Evolutionary conservation across 2,797 vertebrate species (phyloP).

Genomic region (Coregonus sp.): DNA sequence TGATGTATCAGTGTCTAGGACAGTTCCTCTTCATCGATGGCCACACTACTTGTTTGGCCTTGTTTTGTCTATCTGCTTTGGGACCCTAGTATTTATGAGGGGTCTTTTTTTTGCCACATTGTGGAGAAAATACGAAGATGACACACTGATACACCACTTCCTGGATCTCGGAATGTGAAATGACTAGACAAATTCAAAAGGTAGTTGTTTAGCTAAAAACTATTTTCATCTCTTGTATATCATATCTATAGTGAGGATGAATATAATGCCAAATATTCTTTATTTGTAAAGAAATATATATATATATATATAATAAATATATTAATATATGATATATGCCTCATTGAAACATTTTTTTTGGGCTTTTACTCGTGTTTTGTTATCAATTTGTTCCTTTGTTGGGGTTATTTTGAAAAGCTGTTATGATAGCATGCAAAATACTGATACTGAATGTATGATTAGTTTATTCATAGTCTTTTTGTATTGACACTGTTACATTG

Average conservation of each 20-base stretch:
- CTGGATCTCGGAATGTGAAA: constrained; percentile 77
- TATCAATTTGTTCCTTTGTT: constrained; percentile 66
- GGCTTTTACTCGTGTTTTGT: constrained; percentile 77
- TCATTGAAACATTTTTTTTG: constrained; percentile 86
- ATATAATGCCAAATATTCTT: constrained; percentile 93
- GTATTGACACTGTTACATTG: constrained; percentile 45
- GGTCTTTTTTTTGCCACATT: constrained; percentile 45
- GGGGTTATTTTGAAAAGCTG: constrained; percentile 71
- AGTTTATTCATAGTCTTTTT: constrained; percentile 72
- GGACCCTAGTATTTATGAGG: constrained; percentile 30
- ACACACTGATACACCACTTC: constrained; percentile 63
- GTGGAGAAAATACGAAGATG: constrained; percentile 40
- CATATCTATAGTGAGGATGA: constrained; percentile 86
- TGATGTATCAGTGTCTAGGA: constrained; percentile 23
- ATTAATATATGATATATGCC: constrained; percentile 84
- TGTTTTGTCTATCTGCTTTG: constrained; percentile 50
- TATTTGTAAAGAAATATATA: constrained; percentile 85
- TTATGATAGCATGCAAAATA: constrained; percentile 85
- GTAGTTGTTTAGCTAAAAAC: constrained; percentile 81
- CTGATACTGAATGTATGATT: constrained; percentile 84
- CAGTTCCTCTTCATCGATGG: constrained; percentile 43
- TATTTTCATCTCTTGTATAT: constrained; percentile 85
- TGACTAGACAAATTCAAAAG: constrained; percentile 69
- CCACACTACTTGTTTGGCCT: constrained; percentile 44
- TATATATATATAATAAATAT: constrained; percentile 62